Conservation (phyloP, 2,113 vertebrate genomes). For the Prionailurus viverrinus region DNA sequence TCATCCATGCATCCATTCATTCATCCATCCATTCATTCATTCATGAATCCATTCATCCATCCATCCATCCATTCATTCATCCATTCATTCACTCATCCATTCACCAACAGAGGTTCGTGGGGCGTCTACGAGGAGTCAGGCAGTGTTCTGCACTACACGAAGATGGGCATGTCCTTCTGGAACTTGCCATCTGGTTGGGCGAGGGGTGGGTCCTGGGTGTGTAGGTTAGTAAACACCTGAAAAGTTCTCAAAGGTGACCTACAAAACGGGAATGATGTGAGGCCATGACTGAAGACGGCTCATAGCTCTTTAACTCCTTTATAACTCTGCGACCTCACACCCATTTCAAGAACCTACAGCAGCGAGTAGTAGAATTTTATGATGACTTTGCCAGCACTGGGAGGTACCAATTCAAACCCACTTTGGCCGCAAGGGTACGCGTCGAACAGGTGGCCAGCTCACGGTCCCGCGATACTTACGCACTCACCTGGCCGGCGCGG, state of each 20-base stretch:
- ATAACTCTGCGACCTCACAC: neutral
- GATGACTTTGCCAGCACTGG: accelerated
- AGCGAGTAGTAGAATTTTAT: accelerated
- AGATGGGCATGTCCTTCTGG: neutral
- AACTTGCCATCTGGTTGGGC: neutral
- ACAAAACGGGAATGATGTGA: accelerated
- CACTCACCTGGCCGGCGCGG: neutral
- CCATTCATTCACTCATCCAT: neutral
- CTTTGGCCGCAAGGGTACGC: accelerated
- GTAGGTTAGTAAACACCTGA: neutral
- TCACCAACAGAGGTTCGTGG: neutral
- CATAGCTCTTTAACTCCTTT: accelerated
- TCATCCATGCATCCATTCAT: accelerated
- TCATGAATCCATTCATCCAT: too few species aligned
- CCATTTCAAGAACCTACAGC: neutral
- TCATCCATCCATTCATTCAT: neutral
- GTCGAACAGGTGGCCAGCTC: accelerated
- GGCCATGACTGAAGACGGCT: neutral
- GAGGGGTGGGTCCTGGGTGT: neutral
- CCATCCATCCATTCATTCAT: too few species aligned
- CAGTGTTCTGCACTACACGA: neutral
- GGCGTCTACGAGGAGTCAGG: neutral
- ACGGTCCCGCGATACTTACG: accelerated
- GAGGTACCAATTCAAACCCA: accelerated
- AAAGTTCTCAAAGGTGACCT: neutral